Conservation (phyloP, 2,888 invertebrate genomes). For the Chaitophorus viminalis region DNA sequence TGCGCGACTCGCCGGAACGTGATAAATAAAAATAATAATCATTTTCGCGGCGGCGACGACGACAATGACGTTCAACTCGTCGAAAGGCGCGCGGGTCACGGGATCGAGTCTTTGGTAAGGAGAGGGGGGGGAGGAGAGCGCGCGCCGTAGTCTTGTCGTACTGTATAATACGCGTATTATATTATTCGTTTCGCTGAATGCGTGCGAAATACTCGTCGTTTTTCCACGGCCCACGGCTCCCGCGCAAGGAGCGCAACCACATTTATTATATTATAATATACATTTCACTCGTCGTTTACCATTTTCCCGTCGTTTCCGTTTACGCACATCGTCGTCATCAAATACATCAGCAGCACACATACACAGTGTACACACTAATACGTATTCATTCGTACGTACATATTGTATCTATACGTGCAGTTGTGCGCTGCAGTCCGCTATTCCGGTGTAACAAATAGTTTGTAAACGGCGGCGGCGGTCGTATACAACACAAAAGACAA, state of each 20-base stretch:
- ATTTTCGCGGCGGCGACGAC: neutral
- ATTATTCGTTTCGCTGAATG: neutral
- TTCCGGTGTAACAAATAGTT: constrained; percentile 54
- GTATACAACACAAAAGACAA: constrained; percentile 23
- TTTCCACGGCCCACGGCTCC: neutral
- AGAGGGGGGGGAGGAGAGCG: neutral
- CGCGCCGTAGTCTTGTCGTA: neutral
- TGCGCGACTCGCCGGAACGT: too few relatives aligned
- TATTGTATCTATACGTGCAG: neutral
- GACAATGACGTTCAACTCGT: too few relatives aligned
- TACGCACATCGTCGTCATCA: neutral
- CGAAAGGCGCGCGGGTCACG: too few relatives aligned
- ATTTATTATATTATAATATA: neutral
- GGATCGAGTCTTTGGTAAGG: too few relatives aligned
- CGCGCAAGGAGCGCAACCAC: neutral
- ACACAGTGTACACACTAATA: neutral
- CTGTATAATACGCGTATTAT: neutral
- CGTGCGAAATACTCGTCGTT: neutral
- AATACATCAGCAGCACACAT: too few relatives aligned
- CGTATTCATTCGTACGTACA: neutral
- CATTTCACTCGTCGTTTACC: constrained; percentile 7
- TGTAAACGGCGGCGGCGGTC: constrained; percentile 26
- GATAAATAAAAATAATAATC: neutral
- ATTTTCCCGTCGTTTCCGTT: constrained; percentile 30
- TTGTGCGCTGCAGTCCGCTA: neutral